phyloP scores from a whole-genome alignment of 2,113 vertebrate species.

The Myotis davidii region DNA sequence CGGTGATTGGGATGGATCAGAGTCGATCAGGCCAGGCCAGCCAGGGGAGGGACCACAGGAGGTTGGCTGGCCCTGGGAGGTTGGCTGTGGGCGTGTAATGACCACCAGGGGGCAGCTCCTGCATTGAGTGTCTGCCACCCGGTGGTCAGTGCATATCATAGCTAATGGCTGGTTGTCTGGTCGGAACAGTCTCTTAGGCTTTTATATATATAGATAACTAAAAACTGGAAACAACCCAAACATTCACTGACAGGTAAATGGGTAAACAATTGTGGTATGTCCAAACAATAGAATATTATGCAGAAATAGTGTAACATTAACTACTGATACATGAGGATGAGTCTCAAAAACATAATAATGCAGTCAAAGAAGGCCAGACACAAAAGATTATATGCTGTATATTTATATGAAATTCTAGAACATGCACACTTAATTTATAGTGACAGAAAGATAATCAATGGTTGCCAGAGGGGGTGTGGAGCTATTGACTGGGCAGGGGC shows the following conservation, averaged over 20 bases:
- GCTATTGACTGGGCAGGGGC: neutral
- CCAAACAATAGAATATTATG: neutral
- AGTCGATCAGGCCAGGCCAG: too few relatives aligned
- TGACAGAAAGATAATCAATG: neutral
- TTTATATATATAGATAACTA: too few relatives aligned
- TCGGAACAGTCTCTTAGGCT: too few relatives aligned
- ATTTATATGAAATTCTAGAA: slow-evolving; percentile 23
- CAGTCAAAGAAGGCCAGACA: neutral
- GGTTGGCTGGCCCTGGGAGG: too few relatives aligned
- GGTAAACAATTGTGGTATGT: neutral
- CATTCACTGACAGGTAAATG: neutral
- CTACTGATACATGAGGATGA: neutral
- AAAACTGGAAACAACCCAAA: neutral
- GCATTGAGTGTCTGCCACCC: too few relatives aligned
- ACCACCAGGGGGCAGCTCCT: too few relatives aligned
- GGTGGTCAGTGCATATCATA: too few relatives aligned
- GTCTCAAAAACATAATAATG: neutral
- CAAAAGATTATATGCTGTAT: neutral
- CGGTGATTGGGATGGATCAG: too few relatives aligned
- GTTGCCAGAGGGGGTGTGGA: neutral
- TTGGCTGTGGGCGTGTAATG: too few relatives aligned
- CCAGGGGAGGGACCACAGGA: too few relatives aligned
- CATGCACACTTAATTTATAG: neutral
- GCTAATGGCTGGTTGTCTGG: too few relatives aligned
- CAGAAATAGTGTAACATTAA: neutral